A percentile compares a stretch with the other conserved stretches of the same genome.
phyloP scores from a whole-genome alignment of 2,113 vertebrate genomes.

The Micronisus gabar region DNA sequence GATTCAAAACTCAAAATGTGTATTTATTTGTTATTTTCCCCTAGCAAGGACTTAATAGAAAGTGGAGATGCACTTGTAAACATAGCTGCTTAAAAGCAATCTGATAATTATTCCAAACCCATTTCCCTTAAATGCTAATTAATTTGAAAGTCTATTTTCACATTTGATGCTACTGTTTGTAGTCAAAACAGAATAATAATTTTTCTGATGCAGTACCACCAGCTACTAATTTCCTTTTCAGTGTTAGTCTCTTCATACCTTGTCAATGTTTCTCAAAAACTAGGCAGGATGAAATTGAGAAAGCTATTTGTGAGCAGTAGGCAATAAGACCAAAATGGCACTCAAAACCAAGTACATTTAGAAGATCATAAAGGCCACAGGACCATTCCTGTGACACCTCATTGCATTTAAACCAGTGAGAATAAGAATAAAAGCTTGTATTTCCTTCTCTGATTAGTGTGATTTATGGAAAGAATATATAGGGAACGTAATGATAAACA shows the following conservation, averaged over 20 bases:
- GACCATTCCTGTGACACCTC: background rate
- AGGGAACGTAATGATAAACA: background rate
- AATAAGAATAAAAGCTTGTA: background rate
- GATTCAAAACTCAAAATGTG: background rate
- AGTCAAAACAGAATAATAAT: background rate
- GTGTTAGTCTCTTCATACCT: background rate
- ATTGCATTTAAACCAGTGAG: background rate
- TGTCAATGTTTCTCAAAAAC: background rate
- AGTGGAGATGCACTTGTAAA: background rate
- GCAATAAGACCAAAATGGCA: background rate
- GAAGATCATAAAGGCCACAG: background rate
- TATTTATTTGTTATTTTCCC: background rate
- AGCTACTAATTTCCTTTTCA: background rate
- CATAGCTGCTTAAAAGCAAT: background rate
- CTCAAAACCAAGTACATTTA: background rate
- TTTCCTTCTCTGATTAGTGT: background rate
- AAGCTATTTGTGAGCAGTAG: background rate
- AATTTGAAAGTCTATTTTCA: background rate
- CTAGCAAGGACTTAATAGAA: background rate
- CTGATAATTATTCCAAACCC: background rate
- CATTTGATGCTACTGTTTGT: background rate
- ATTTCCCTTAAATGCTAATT: constrained; percentile 15
- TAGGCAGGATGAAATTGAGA: background rate
- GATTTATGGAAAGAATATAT: background rate
- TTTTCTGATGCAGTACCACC: background rate